Evolutionary conservation across 2,888 invertebrate species (phyloP), one percentile per base, ranked within the genome.

Genomic region (Uloborus plumipes): DNA sequence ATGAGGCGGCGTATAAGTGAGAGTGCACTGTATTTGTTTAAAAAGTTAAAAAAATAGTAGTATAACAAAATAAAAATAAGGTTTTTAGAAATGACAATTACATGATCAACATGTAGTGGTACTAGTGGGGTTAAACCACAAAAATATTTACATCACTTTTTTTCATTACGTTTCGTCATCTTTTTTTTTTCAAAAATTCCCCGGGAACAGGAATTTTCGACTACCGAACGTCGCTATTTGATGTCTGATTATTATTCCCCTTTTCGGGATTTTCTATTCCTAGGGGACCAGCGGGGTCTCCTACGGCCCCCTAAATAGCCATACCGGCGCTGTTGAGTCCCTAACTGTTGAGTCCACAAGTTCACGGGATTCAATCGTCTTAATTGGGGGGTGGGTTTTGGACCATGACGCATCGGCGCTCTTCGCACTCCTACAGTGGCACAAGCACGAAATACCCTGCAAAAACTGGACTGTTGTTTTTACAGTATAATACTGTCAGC

Each of bases 331-430:
- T 16, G 74, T 73, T 3, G 74, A 81, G 74, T 81, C 74, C 74
- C 70, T 67, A 73, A 81, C 69, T 81, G 74, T 74, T 81, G 70
- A 58, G 69, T 39, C 69, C 64, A 39, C 74, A 74, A 65, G 64
- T 69, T 73, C 58, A 64, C n/a, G 73, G 50, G 62, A 70, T 74
- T 69, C 74, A 81, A 70, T 81, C 70, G 50, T 53, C 74, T 81
- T 81, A 81, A 81, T 74, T 69, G 74, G 74, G 64, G 61, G 79
- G 39, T 55, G 78, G 78, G 64, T 18, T n/a, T 20, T n/a, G 26
- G 9, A 51, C 39, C 39, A 61, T 80, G 79, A 80, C 73, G 65
- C 79, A 80, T 80, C 59, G 51, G 18, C 11, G 49, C 20, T 49
- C 22, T 18, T 39, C 1, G 9, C 39, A 11, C 39, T 39, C 9